Evolutionary conservation across 2,113 vertebrate genomes (phyloP).

Genomic region (Cinclus cinclus): DNA sequence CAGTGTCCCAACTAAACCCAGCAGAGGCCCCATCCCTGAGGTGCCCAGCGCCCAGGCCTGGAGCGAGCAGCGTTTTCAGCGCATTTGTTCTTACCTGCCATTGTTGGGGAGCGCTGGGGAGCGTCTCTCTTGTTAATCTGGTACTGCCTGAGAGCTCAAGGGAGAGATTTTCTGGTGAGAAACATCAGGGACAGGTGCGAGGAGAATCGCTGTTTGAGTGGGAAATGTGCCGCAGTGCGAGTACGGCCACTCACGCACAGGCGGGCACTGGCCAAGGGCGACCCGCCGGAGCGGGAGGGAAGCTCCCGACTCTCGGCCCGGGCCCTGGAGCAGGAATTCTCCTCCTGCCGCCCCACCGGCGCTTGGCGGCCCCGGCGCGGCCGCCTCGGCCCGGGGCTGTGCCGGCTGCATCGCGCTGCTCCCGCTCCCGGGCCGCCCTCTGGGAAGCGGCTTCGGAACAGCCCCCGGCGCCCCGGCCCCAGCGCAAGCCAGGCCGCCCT

Average conservation of each 20-base stretch:
- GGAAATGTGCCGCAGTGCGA: background rate
- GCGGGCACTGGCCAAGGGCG: background rate
- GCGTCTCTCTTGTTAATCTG: too few relatives aligned
- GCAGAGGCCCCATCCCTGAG: background rate
- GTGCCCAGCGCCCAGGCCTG: background rate
- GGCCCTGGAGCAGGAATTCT: background rate
- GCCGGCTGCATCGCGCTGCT: background rate
- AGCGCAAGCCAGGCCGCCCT: background rate
- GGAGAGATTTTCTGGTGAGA: background rate
- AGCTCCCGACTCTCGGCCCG: background rate
- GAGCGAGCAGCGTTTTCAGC: accelerated
- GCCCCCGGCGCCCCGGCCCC: background rate
- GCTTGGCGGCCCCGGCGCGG: too few relatives aligned
- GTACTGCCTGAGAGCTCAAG: background rate
- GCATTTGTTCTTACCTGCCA: too few relatives aligned
- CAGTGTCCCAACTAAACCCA: accelerated
- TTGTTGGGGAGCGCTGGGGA: too few relatives aligned
- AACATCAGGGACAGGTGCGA: accelerated
- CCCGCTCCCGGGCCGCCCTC: background rate
- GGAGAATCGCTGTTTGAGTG: accelerated
- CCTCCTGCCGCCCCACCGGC: background rate
- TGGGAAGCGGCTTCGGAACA: background rate
- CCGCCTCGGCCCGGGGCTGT: background rate
- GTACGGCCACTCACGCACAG: too few relatives aligned
- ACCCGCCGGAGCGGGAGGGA: background rate